phyloP scores from a whole-genome alignment of 2,113 vertebrate genomes.

The Oreocharis arfaki region DNA sequence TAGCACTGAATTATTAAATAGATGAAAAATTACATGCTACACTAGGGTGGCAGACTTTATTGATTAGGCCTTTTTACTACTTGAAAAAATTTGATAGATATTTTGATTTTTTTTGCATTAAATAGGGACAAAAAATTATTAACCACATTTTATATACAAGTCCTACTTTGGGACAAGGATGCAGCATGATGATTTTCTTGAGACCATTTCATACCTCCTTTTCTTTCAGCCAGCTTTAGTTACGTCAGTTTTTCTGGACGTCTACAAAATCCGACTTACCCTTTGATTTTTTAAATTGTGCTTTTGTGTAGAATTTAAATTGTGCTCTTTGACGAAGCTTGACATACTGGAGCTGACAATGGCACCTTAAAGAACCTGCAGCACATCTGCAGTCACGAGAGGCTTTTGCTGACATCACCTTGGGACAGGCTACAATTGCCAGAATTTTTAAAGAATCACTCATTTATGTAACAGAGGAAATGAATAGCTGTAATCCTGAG shows the following conservation, averaged over 20 bases:
- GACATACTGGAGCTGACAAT: background rate
- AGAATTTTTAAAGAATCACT: background rate
- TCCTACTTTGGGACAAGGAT: background rate
- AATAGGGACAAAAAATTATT: background rate
- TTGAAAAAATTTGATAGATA: background rate
- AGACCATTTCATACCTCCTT: background rate
- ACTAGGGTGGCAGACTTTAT: background rate
- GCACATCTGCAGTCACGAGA: background rate
- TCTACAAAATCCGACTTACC: background rate
- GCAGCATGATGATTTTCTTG: background rate
- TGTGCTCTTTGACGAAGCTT: background rate
- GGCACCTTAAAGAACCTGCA: background rate
- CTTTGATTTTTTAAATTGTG: background rate
- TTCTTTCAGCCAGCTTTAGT: background rate
- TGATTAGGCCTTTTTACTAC: background rate
- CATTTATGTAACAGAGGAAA: background rate
- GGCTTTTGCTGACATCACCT: background rate
- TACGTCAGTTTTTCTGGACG: background rate
- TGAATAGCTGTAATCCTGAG: background rate
- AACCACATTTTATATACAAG: background rate
- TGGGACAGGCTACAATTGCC: background rate
- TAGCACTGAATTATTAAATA: background rate
- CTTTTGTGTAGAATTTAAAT: background rate
- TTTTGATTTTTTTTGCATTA: background rate
- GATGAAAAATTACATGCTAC: background rate